Percentiles rank a stretch among this genome's conserved stretches.
Evolutionary conservation across 1,140 invertebrate genomes (phyloP).

Genomic region (Globodera rostochiensis): DNA sequence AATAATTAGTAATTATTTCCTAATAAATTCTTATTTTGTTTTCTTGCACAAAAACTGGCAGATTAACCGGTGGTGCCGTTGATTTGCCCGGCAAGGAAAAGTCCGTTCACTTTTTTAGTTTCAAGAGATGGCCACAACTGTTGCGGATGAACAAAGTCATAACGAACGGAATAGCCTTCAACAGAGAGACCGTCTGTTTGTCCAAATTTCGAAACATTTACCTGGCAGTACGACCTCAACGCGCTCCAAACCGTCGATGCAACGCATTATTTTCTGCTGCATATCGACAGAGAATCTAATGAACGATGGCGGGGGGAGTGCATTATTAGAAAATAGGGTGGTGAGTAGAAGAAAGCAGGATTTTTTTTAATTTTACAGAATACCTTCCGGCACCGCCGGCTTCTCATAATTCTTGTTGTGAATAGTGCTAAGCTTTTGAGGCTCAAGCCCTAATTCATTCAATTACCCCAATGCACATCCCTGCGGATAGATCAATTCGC

Average conservation of each 20-base stretch:
- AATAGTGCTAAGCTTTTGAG: too few species aligned
- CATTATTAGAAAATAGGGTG: too few species aligned
- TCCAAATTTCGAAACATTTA: not conserved
- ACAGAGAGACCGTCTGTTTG: not conserved
- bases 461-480: constrained; percentile 78
- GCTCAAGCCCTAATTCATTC: too few species aligned
- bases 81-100: constrained; percentile 90
- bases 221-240: constrained; percentile 72
- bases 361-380: too few species aligned
- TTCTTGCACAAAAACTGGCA: too few species aligned
- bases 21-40: not conserved
- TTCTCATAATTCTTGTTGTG: too few species aligned
- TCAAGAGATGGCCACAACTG: constrained; percentile 81
- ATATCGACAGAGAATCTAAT: constrained; percentile 77
- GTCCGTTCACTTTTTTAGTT: constrained; percentile 75
- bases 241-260: constrained; percentile 79
- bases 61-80: constrained; percentile 80
- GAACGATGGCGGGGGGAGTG: not conserved
- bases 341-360: too few species aligned
- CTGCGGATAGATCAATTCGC: constrained; percentile 82
- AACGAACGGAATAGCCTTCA: constrained; percentile 83
- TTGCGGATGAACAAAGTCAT: constrained; percentile 86
- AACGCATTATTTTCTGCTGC: constrained; percentile 77
- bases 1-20: not conserved
- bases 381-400: too few species aligned